Percentiles rank a stretch among this genome's conserved stretches.
Evolutionary conservation across 37 sponge, comb jelly and placozoan genomes (phyloP).

Genomic region (Aphrocallistes beatrix): DNA sequence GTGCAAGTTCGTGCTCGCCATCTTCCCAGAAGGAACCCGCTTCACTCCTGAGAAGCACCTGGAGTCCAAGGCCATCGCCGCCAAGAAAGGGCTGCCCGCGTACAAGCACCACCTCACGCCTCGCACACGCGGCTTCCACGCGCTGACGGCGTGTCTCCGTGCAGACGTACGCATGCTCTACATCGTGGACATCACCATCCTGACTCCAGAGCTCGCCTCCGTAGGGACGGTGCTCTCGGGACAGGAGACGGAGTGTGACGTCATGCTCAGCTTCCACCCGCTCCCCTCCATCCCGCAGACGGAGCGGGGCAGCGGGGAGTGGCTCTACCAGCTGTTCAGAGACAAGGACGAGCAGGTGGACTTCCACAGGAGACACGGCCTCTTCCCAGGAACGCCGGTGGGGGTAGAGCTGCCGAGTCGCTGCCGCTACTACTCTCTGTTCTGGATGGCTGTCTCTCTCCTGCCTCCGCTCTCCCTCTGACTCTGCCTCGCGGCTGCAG

Average conservation of each 20-base stretch:
- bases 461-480: not conserved
- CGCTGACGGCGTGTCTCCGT: not conserved
- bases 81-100: slow-evolving; percentile 34
- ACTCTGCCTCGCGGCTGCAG: not conserved
- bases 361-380: not conserved
- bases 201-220: not conserved
- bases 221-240: not conserved
- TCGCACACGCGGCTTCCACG: slow-evolving; percentile 58
- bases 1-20: slow-evolving; percentile 49
- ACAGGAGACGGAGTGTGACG: not conserved
- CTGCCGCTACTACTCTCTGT: not conserved
- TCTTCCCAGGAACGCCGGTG: not conserved
- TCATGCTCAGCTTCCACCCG: not conserved
- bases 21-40: slow-evolving; percentile 81
- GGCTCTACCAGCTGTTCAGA: not conserved
- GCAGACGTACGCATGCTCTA: not conserved
- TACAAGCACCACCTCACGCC: slow-evolving; percentile 74
- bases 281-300: not conserved
- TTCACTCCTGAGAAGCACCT: slow-evolving; percentile 74
- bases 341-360: not conserved
- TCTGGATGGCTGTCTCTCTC: not conserved
- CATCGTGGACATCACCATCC: not conserved
- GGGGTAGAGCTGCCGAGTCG: not conserved
- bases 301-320: not conserved
- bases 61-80: slow-evolving; percentile 45